Conservation (phyloP, 2,113 vertebrate genomes). For the Ochotona princeps region DNA sequence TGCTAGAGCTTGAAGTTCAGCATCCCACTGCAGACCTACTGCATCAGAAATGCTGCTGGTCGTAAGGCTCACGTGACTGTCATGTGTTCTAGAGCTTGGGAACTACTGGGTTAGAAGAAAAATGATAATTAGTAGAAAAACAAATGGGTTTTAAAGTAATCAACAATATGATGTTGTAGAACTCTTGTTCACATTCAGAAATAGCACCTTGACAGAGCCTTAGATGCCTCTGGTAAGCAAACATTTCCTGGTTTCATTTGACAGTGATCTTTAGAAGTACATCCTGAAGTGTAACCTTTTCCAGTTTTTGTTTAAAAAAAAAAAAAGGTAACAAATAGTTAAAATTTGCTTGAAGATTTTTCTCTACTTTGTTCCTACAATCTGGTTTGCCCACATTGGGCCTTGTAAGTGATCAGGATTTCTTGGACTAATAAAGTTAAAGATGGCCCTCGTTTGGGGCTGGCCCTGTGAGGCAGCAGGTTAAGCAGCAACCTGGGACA, state of each 20-base stretch:
- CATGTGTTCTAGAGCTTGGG: neutral
- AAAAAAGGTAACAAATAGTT: too few species aligned
- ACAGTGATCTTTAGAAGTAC: too few species aligned
- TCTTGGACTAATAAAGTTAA: conserved; percentile 28
- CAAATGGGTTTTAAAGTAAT: neutral
- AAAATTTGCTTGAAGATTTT: neutral
- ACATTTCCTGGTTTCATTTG: too few species aligned
- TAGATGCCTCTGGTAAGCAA: too few species aligned
- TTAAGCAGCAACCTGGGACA: too few species aligned
- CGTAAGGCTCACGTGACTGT: neutral
- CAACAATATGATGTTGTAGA: neutral
- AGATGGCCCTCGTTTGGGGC: neutral
- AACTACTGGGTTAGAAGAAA: neutral
- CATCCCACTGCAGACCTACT: too few species aligned
- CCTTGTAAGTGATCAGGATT: neutral
- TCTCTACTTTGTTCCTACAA: neutral
- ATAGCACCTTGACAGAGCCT: too few species aligned
- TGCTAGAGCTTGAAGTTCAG: neutral
- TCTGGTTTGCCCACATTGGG: neutral
- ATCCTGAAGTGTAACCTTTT: too few species aligned
- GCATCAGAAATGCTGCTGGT: neutral
- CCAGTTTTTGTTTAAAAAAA: too few species aligned
- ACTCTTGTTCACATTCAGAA: too few species aligned
- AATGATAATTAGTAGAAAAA: conserved; percentile 5
- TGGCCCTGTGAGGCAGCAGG: too few species aligned